A percentile compares a stretch with the other conserved stretches of the same genome.
phyloP scores from a whole-genome alignment of 2,888 invertebrate species.

The Globia sparganii region DNA sequence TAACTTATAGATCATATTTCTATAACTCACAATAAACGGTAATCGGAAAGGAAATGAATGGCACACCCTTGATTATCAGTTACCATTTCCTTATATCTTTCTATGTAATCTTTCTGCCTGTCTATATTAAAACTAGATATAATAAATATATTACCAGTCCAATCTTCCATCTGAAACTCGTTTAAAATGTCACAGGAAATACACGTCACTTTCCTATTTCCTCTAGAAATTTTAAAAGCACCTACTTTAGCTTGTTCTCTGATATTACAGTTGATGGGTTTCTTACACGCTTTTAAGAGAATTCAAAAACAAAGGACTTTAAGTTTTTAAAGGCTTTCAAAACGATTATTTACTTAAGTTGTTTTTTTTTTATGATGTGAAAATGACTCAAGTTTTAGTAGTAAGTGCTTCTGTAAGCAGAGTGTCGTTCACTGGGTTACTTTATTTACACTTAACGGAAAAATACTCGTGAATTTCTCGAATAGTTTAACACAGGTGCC shows the following conservation, averaged over 20 bases:
- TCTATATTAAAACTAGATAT: conserved; percentile 1
- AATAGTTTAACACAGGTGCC: not conserved
- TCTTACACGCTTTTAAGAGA: conserved; percentile 26
- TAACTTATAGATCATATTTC: not conserved
- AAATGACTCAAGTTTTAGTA: conserved; percentile 6
- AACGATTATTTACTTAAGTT: conserved; percentile 6
- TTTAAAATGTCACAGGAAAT: conserved; percentile 59
- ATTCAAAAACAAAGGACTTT: conserved; percentile 5
- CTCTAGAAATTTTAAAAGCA: conserved; percentile 27
- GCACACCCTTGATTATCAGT: not conserved
- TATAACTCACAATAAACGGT: not conserved
- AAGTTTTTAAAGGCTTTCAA: conserved; percentile 9
- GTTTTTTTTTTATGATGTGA: conserved; percentile 21
- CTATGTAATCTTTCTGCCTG: not conserved
- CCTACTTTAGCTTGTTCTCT: conserved; percentile 1
- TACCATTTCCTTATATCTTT: not conserved
- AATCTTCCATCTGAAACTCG: conserved; percentile 29
- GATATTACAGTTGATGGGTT: conserved; percentile 38
- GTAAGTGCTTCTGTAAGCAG: conserved; percentile 4
- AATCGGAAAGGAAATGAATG: not conserved
- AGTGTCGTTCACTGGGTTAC: conserved; percentile 5
- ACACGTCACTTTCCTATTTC: conserved; percentile 38
- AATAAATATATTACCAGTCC: conserved; percentile 10
- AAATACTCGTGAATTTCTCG: not conserved
- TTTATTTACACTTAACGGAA: conserved; percentile 15